phyloP scores from a whole-genome alignment of 2,113 vertebrate genomes.

The Casuarius casuarius region DNA sequence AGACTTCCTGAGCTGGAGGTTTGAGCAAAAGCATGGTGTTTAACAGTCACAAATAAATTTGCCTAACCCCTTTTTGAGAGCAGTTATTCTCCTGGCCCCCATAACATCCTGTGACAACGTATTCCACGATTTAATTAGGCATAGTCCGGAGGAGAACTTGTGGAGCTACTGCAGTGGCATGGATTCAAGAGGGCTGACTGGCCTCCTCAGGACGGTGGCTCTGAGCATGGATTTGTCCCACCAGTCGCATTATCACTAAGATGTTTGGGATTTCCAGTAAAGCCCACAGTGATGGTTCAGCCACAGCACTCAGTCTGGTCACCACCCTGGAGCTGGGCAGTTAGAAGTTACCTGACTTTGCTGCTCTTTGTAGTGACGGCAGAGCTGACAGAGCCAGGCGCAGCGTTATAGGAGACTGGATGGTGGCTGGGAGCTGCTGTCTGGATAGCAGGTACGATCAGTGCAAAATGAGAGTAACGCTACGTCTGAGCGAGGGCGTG shows the following conservation, averaged over 20 bases:
- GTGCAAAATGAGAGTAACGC: too few species aligned
- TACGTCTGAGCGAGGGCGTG: too few species aligned
- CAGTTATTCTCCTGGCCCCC: rapidly evolving
- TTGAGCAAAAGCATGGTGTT: rapidly evolving
- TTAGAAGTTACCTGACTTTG: too few species aligned
- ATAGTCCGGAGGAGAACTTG: not conserved
- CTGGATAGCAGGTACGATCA: too few species aligned
- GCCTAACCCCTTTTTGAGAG: rapidly evolving
- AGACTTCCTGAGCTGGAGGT: not conserved
- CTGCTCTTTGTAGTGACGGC: too few species aligned
- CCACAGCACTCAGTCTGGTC: too few species aligned
- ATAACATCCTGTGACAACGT: rapidly evolving
- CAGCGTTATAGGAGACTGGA: too few species aligned
- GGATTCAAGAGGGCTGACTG: not conserved
- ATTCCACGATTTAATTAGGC: not conserved
- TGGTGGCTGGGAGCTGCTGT: too few species aligned
- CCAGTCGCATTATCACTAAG: rapidly evolving
- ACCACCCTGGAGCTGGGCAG: too few species aligned
- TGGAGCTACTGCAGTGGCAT: not conserved
- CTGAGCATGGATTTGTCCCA: not conserved
- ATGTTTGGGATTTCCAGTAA: not conserved
- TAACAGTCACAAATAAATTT: rapidly evolving
- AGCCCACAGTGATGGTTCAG: too few species aligned
- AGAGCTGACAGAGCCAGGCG: too few species aligned
- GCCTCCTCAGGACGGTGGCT: rapidly evolving